A percentile compares a stretch with the other conserved stretches of the same genome.
phyloP scores from a whole-genome alignment of 2,113 vertebrate species.

The Struthidea cinerea region DNA sequence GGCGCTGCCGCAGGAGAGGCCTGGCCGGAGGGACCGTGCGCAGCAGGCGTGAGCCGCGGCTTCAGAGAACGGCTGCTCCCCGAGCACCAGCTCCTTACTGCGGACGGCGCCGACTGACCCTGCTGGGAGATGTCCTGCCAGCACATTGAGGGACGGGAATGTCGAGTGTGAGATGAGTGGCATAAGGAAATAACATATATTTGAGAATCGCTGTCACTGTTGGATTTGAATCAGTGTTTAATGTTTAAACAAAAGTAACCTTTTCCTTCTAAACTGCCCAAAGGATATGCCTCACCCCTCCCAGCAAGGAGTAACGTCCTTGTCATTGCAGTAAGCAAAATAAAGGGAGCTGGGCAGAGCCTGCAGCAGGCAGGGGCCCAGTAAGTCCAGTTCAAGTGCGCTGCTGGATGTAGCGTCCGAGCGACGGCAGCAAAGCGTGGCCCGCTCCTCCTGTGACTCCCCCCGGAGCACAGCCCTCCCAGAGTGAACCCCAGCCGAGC shows the following conservation, averaged over 20 bases:
- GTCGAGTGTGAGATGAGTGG: constrained; percentile 64
- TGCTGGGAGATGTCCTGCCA: constrained; percentile 38
- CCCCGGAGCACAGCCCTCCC: constrained; percentile 6
- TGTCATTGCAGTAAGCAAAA: neutral
- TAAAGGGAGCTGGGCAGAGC: neutral
- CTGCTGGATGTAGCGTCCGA: neutral
- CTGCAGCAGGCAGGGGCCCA: constrained; percentile 16
- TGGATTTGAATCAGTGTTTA: constrained; percentile 57
- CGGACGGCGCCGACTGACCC: constrained; percentile 64
- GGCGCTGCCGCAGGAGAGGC: constrained; percentile 57
- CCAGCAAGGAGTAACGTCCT: constrained; percentile 22
- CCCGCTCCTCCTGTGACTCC: neutral
- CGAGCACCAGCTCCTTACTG: constrained; percentile 47
- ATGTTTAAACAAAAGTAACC: constrained; percentile 48
- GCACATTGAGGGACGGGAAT: constrained; percentile 54
- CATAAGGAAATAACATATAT: constrained; percentile 45
- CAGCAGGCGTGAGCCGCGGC: constrained; percentile 47
- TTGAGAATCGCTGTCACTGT: constrained; percentile 47
- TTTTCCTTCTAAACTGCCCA: constrained; percentile 51
- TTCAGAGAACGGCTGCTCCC: constrained; percentile 51
- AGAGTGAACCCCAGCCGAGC: neutral
- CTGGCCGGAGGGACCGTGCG: constrained; percentile 54
- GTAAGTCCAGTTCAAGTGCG: neutral
- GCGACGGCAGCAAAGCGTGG: neutral
- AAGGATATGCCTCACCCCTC: constrained; percentile 44